These are phyloP conservation scores for Orbicella faveolata DNA, from an alignment of 64 coral and sea anemone genomes.

Conservation along the genomic window DNA sequence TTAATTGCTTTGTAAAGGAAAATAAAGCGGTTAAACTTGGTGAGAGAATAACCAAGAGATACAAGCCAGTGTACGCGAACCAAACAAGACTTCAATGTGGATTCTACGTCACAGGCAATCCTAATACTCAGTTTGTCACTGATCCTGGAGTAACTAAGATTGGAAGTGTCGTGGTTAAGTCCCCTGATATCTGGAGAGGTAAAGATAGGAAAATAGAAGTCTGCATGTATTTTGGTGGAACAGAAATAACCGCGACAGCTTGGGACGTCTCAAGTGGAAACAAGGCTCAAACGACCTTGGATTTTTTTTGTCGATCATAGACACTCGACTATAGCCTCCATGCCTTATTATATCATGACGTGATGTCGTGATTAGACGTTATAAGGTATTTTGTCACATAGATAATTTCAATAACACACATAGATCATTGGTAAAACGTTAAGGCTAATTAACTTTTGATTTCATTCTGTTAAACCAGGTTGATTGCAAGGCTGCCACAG, in stretches of 20 bases:
- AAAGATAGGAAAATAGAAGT: neutral
- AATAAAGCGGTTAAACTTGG: neutral
- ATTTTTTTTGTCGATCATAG: neutral
- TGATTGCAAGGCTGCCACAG: too few species aligned
- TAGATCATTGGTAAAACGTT: too few species aligned
- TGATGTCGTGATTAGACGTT: too few species aligned
- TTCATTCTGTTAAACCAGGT: too few species aligned
- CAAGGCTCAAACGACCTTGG: neutral
- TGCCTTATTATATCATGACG: too few species aligned
- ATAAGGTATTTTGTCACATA: too few species aligned
- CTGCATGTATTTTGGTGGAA: constrained; percentile 10
- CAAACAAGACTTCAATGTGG: neutral
- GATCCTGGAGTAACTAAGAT: neutral
- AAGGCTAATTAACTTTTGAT: too few species aligned
- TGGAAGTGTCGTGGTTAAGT: neutral
- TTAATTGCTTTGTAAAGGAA: neutral
- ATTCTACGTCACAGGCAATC: neutral
- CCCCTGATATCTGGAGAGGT: neutral
- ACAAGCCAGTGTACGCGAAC: neutral
- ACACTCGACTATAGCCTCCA: neutral
- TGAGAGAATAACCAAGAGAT: neutral
- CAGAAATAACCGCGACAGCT: constrained; percentile 4
- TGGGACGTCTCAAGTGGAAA: neutral
- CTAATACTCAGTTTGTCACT: neutral
- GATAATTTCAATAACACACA: too few species aligned